Evolutionary conservation across 2,888 invertebrate genomes (phyloP), one percentile per base, ranked within the genome.

Genomic region (Aricia artaxerxes): DNA sequence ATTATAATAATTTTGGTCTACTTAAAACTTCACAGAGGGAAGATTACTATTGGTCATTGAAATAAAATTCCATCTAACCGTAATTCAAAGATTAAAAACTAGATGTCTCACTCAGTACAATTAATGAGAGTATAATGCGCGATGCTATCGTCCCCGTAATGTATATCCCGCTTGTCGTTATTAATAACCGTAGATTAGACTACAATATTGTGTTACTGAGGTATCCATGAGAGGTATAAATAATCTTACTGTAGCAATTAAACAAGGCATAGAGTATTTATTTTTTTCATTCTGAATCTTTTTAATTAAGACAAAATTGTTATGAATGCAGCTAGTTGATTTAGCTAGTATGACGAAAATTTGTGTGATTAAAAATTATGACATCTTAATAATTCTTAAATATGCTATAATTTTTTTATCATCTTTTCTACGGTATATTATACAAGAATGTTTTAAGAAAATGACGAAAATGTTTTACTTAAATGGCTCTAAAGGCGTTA

Each of bases 151-250:
- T 53, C 53, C 49, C 16, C 73, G 53, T 76, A 53, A 76, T 76
- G 53, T 76, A 76, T 76, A 24, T 76, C 57, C 31, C 13, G 16
- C 35, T 57, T 53, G 76, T 53, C 11, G 53, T 76, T 76, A 76
- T 76, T 76, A 76, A 76, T 76, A 76, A 57, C 76, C 35, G 13
- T 24, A 76, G 76, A 76, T 76, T 76, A 76, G 76, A 76, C 49
- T 57, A 57, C 76, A 57, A 76, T 76, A 76, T 76, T 76, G 53
- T 57, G 57, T 76, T 76, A 76, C 76, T 35, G 31, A 75, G 49
- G 53, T 57, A 35, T 57, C 76, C 76, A 7, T 35, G 57, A 31
- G 35, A 16, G 35, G 5, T 57, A 76, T 76, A 76, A 76, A 57
- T 76, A 53, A 76, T 76, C 13, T 31, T 76, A 24, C 16, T 35